Conservation (phyloP, 2,113 vertebrate genomes). For the Pygoscelis antarcticus region DNA sequence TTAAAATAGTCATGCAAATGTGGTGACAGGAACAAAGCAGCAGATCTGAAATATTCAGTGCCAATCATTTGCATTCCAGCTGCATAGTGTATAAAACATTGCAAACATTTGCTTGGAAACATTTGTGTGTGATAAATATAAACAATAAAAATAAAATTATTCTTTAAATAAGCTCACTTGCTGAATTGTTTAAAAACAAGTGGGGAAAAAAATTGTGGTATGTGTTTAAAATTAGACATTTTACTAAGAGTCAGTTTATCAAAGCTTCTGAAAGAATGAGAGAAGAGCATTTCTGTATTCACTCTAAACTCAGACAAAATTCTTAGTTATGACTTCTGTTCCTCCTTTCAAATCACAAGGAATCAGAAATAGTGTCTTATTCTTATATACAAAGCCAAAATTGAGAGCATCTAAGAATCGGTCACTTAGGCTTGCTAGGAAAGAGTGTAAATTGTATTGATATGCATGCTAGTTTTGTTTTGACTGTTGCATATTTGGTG, state of each 20-base stretch:
- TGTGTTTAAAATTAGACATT: neutral
- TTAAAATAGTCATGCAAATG: neutral
- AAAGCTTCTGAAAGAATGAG: neutral
- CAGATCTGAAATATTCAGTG: neutral
- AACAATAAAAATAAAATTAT: neutral
- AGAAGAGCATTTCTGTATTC: neutral
- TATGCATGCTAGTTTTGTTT: neutral
- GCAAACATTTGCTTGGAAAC: neutral
- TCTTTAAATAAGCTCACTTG: neutral
- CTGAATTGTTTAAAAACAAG: neutral
- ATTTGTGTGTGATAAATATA: neutral
- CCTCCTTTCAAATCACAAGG: neutral
- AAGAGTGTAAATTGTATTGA: neutral
- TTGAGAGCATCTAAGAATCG: neutral
- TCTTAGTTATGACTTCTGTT: neutral
- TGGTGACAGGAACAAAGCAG: neutral
- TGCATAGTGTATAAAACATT: neutral
- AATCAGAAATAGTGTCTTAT: neutral
- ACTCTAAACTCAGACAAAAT: neutral
- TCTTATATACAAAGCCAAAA: neutral
- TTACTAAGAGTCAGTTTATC: neutral
- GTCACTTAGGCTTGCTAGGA: neutral
- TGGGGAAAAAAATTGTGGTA: neutral
- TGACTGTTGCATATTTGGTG: neutral
- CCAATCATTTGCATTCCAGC: neutral